Evolutionary conservation across 2,888 invertebrate species (phyloP), one percentile per base, ranked within the genome.

Genomic region (Bhutanitis thaidina): DNA sequence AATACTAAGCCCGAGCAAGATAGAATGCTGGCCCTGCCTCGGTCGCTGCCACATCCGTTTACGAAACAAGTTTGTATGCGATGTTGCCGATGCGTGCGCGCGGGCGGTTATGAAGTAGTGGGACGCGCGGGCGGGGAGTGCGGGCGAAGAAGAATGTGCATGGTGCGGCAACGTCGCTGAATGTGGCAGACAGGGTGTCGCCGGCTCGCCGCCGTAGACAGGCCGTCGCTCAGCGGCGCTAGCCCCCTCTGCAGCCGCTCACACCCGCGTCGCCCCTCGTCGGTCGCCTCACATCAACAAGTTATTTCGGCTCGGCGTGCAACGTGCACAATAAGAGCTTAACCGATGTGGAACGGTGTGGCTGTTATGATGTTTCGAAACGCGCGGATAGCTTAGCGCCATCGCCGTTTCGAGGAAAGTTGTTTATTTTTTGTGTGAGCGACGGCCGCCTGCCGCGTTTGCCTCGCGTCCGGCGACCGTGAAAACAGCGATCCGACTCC

Each of bases 171-270:
- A 93, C 94, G 82, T 59, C 76, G 93, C 91, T 88, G 92, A 92
- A 93, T 93, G 93, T 91, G 93, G 95, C 95, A 96, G 96, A 96
- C 96, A 95, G 94, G 94, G 95, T 95, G 96, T 96, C 96, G 96
- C 96, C 96, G 93, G 92, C 93, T 91, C 90, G 93, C 91, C 91
- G 92, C 91, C 91, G 93, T 93, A 93, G 94, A 94, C 94, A 93
- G 90, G 91, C 92, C 93, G 94, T 93, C 94, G 93, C 92, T 92
- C 85, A 83, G 72, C 87, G 88, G 87, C 87, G 88, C 88, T 87
- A 80, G 77, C 41, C 52, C 58, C 56, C 57, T 56, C 55, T 38
- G 51, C 46, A 15, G 49, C 57, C 79, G 74, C 77, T 62, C 69
- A 61, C 78, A 63, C 74, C 76, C 77, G 70, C 73, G 62, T 67